phyloP scores from a whole-genome alignment of 2,888 invertebrate species.

The Tiliacea citrago region DNA sequence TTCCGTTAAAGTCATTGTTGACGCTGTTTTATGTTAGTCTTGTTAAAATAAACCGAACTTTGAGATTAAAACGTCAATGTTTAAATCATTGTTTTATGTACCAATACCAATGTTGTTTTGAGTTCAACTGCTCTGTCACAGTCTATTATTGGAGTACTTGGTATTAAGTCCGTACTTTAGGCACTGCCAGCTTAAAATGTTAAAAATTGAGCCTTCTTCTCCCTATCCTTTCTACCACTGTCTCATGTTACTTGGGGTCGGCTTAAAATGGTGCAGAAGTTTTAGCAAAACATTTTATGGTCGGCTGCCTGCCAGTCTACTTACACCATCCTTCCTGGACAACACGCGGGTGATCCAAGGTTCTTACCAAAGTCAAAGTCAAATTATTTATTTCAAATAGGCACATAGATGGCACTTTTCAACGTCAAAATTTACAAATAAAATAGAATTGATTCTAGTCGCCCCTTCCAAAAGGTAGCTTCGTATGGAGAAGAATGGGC shows the following conservation, averaged over 20 bases:
- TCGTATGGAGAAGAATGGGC: too few species aligned
- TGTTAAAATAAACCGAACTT: slow-evolving; percentile 28
- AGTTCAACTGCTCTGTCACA: background rate
- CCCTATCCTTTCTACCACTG: background rate
- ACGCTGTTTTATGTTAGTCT: slow-evolving; percentile 53
- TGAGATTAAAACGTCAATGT: background rate
- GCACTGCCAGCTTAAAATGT: background rate
- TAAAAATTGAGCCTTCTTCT: background rate
- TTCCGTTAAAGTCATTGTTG: slow-evolving; percentile 66
- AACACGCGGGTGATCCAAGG: background rate
- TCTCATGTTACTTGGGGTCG: background rate
- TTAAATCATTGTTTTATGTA: background rate
- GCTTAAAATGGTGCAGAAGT: background rate
- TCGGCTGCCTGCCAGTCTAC: too few species aligned
- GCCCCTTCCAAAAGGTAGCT: too few species aligned
- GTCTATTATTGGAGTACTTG: background rate
- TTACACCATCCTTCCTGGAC: too few species aligned
- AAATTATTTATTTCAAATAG: too few species aligned
- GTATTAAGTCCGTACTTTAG: background rate
- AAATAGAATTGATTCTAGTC: too few species aligned
- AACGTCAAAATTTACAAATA: too few species aligned
- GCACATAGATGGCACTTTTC: too few species aligned
- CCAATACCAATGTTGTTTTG: background rate
- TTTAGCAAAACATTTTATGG: background rate
- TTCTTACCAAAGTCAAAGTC: too few species aligned